Evolutionary conservation across 2,113 vertebrate species (phyloP).

Genomic region (Zapus hudsonius): DNA sequence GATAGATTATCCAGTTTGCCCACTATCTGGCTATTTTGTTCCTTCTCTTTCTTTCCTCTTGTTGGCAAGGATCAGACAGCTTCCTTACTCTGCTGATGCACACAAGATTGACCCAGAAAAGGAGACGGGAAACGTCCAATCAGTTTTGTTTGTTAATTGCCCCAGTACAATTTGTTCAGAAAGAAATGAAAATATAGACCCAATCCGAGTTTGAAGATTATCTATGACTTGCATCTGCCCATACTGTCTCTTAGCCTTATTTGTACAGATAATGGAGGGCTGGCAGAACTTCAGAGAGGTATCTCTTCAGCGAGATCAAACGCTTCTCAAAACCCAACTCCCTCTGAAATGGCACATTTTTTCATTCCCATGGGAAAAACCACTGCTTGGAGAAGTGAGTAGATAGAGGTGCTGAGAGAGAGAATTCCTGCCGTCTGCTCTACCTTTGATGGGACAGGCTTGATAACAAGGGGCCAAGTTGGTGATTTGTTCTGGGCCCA

Average conservation of each 20-base stretch:
- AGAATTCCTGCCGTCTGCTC: conserved; percentile 28
- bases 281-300: conserved; percentile 79
- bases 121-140: conserved; percentile 60
- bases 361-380: conserved; percentile 75
- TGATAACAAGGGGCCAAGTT: neutral
- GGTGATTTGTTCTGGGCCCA: conserved; percentile 13
- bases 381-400: conserved; percentile 52
- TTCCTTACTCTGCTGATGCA: conserved; percentile 56
- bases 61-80: conserved; percentile 59
- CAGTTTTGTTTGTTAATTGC: conserved; percentile 66
- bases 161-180: conserved; percentile 62
- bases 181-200: conserved; percentile 65
- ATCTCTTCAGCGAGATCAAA: conserved; percentile 79
- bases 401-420: conserved; percentile 51
- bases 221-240: conserved; percentile 70
- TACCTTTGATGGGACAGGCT: conserved; percentile 50
- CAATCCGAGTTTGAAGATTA: conserved; percentile 61
- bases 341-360: conserved; percentile 69
- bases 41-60: conserved; percentile 33
- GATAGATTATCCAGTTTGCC: conserved; percentile 54
- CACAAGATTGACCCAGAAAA: conserved; percentile 70
- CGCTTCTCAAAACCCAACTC: conserved; percentile 70
- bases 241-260: conserved; percentile 61
- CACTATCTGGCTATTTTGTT: conserved; percentile 64
- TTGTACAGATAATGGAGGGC: conserved; percentile 67